A percentile compares a stretch with the other conserved stretches of the same genome.
Conservation (phyloP, 2,888 invertebrate genomes). For the Andrena praecox region DNA sequence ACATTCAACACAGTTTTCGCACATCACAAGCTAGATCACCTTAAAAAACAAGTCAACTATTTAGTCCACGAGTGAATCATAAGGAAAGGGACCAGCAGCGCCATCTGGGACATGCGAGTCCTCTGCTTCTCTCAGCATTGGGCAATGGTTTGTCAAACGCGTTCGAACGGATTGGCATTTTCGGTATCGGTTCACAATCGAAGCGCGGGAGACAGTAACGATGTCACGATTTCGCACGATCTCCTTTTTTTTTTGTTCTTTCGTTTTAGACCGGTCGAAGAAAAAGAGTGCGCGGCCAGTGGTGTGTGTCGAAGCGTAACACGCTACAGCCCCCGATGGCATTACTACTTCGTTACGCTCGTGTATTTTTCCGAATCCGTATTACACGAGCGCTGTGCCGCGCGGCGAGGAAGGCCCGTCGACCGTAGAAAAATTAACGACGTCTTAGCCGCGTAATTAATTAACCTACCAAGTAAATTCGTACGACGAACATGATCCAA, state of each 20-base stretch:
- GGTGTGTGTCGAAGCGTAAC: conserved; percentile 82
- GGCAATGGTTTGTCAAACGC: too few relatives aligned
- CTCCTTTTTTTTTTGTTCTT: conserved; percentile 67
- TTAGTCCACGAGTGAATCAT: too few relatives aligned
- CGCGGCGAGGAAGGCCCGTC: conserved; percentile 46
- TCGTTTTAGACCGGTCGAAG: conserved; percentile 59
- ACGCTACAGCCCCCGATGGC: conserved; percentile 71
- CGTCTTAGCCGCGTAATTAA: conserved; percentile 66
- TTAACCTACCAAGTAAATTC: conserved; percentile 55
- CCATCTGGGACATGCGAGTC: too few relatives aligned
- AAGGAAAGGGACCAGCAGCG: too few relatives aligned
- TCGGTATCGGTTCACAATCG: conserved; percentile 31
- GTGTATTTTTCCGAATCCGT: conserved; percentile 76
- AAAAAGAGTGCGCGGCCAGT: conserved; percentile 78
- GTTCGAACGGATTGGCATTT: neutral
- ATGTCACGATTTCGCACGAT: conserved; percentile 79
- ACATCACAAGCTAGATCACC: too few relatives aligned
- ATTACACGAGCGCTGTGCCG: conserved; percentile 47
- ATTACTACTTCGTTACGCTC: conserved; percentile 80
- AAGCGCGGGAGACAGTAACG: conserved; percentile 68
- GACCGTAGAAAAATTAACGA: conserved; percentile 62
- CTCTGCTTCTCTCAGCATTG: too few relatives aligned
- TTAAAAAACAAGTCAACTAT: too few relatives aligned
- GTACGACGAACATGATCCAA: conserved; percentile 32
- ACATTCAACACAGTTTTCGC: too few relatives aligned